phyloP scores from a whole-genome alignment of 2,797 vertebrate genomes.

The Tympanoctomys barrerae region DNA sequence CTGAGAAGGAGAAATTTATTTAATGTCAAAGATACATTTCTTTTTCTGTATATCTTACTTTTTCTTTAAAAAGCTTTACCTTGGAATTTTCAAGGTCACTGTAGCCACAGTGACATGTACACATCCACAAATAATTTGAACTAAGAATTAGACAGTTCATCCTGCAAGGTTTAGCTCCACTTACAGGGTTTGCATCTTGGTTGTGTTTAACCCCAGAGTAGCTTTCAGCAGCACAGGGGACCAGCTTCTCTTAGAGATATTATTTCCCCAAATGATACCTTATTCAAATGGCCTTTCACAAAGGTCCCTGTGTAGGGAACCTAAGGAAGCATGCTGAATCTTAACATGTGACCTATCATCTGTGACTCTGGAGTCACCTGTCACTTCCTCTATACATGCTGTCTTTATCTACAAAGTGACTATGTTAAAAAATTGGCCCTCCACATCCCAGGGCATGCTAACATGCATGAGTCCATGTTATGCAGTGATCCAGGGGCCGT shows the following conservation, averaged over 20 bases:
- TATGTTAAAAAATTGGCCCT: too few relatives aligned
- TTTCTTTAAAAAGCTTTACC: not conserved
- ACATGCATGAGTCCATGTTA: not conserved
- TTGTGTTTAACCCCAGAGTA: too few relatives aligned
- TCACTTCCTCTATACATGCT: fast-evolving
- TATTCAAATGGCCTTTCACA: not conserved
- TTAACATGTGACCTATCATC: not conserved
- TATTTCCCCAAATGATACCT: not conserved
- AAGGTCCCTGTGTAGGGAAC: not conserved
- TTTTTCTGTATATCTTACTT: not conserved
- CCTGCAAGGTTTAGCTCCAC: fast-evolving
- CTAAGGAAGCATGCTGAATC: not conserved
- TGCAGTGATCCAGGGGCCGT: fast-evolving
- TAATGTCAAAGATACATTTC: not conserved
- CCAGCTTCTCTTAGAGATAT: not conserved
- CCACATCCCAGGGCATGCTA: too few relatives aligned
- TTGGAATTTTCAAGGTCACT: not conserved
- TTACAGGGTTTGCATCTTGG: too few relatives aligned
- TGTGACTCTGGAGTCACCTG: fast-evolving
- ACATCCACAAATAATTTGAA: not conserved
- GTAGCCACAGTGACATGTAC: not conserved
- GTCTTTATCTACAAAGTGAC: not conserved
- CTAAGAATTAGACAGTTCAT: not conserved
- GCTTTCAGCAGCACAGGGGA: not conserved
- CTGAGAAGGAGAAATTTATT: not conserved